Conservation (phyloP, 35 echinoderm and acorn worm species). For the Apostichopus japonicus region DNA sequence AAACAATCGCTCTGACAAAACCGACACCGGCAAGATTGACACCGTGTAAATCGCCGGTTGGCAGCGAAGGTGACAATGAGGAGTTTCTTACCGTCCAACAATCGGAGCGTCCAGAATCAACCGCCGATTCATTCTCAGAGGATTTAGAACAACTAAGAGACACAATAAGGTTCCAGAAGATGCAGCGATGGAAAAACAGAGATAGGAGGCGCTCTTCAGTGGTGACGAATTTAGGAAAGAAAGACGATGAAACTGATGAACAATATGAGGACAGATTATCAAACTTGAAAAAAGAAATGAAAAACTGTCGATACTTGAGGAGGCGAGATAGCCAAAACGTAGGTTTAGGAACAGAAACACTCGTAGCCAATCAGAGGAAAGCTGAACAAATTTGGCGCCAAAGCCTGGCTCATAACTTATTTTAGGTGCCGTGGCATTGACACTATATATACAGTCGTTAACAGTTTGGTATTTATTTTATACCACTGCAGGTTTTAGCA, state of each 20-base stretch:
- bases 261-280: conserved; percentile 25
- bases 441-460: too few species aligned
- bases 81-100: not conserved
- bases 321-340: conserved; percentile 1
- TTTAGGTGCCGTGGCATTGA: not conserved
- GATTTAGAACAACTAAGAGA: conserved; percentile 30
- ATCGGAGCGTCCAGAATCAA: not conserved
- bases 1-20: conserved; percentile 31
- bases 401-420: conserved; percentile 26
- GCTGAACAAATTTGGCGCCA: conserved; percentile 9
- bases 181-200: conserved; percentile 11
- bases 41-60: conserved; percentile 5
- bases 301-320: conserved; percentile 35
- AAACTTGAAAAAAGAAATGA: conserved; percentile 39
- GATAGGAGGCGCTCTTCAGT: conserved; percentile 36
- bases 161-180: not conserved
- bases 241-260: conserved; percentile 24
- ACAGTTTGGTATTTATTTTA: too few species aligned
- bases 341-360: conserved; percentile 24
- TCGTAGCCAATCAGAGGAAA: conserved; percentile 1
- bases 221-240: not conserved
- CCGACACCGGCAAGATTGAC: conserved; percentile 7
- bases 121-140: conserved; percentile 17
- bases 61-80: not conserved
- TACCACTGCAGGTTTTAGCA: too few species aligned